Percentiles rank a stretch among this genome's conserved stretches.
Evolutionary conservation across 2,888 invertebrate genomes (phyloP).

Genomic region (Hirudinaria manillensis): DNA sequence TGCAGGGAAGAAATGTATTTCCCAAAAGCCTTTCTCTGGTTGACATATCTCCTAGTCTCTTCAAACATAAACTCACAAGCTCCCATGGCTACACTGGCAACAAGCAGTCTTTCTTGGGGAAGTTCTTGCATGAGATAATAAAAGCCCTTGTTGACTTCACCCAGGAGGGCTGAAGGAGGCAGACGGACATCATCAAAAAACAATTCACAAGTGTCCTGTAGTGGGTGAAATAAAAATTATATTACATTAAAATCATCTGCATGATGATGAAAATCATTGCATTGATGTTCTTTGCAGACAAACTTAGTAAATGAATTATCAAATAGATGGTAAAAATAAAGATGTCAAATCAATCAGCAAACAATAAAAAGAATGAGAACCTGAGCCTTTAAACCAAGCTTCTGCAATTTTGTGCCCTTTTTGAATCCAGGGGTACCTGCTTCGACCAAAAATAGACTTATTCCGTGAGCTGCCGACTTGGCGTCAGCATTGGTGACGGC

Average conservation of each 20-base stretch:
- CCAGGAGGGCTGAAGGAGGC: conserved; percentile 43
- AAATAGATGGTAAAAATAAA: not conserved
- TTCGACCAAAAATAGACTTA: conserved; percentile 56
- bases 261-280: conserved; percentile 1
- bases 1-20: conserved; percentile 52
- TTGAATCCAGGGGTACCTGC: conserved; percentile 54
- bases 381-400: conserved; percentile 54
- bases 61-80: conserved; percentile 55
- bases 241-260: not conserved
- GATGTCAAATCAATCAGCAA: not conserved
- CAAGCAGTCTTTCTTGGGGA: conserved; percentile 55
- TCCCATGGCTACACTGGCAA: conserved; percentile 49
- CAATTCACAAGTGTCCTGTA: conserved; percentile 41
- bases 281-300: not conserved
- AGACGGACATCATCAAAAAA: conserved; percentile 41
- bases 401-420: conserved; percentile 54
- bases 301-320: not conserved
- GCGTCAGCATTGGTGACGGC: conserved; percentile 54
- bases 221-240: not conserved
- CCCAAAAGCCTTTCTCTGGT: conserved; percentile 55
- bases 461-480: conserved; percentile 54
- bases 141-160: conserved; percentile 51
- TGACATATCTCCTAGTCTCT: conserved; percentile 54
- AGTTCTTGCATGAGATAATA: conserved; percentile 47
- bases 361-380: conserved; percentile 21